These are phyloP conservation scores for Troides aeacus DNA, from an alignment of 2,888 invertebrate species.

Conservation along the genomic window DNA sequence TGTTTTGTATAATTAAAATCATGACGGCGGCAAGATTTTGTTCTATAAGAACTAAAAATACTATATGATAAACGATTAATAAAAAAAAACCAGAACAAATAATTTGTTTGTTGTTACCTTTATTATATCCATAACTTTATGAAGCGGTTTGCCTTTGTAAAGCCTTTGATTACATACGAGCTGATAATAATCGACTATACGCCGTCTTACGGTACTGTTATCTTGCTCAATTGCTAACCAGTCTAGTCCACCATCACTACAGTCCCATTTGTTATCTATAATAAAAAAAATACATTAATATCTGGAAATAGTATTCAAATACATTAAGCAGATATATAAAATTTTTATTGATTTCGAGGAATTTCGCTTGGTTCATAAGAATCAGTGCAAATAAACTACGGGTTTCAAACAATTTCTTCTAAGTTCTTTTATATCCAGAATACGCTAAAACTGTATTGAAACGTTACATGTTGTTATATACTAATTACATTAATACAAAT, in stretches of 20 bases:
- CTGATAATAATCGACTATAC: slow-evolving; percentile 79
- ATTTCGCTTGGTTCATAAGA: neutral
- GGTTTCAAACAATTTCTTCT: neutral
- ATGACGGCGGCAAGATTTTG: too few relatives aligned
- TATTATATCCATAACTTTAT: slow-evolving; percentile 82
- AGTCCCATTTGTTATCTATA: slow-evolving; percentile 85
- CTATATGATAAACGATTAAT: neutral
- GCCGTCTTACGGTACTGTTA: slow-evolving; percentile 64
- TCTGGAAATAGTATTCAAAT: neutral
- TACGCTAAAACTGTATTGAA: neutral
- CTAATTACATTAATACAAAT: too few relatives aligned
- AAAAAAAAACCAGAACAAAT: slow-evolving; percentile 3
- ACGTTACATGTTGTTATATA: neutral
- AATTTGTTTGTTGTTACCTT: slow-evolving; percentile 62
- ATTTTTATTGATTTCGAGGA: neutral
- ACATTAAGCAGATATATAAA: neutral
- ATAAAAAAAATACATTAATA: slow-evolving; percentile 6
- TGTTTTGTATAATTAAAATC: too few relatives aligned
- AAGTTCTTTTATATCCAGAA: neutral
- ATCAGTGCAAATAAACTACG: neutral
- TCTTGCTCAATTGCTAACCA: slow-evolving; percentile 82
- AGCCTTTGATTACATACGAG: slow-evolving; percentile 81
- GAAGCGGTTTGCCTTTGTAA: slow-evolving; percentile 82
- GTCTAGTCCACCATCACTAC: slow-evolving; percentile 79
- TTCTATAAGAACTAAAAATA: too few relatives aligned